Conservation (phyloP, 2,888 invertebrate genomes). For the Drosophila trichaetosa region DNA sequence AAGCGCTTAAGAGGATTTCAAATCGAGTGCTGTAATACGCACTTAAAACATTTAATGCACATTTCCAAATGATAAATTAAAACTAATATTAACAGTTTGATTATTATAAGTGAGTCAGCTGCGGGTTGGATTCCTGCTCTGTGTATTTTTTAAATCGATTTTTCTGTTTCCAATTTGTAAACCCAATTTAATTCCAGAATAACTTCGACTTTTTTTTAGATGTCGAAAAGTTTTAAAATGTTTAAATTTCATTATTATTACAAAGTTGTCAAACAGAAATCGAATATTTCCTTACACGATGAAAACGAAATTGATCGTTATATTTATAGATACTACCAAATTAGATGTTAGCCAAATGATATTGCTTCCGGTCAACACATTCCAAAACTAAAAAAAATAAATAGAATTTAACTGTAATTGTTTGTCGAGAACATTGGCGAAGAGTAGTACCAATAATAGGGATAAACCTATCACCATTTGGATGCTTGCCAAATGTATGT, state of each 20-base stretch:
- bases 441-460: conserved; percentile 19
- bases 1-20: conserved; percentile 68
- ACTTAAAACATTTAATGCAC: conserved; percentile 23
- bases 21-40: conserved; percentile 23
- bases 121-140: not conserved
- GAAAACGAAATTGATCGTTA: conserved; percentile 20
- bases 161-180: not conserved
- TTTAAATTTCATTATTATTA: not conserved
- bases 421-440: conserved; percentile 20
- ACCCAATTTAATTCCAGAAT: not conserved
- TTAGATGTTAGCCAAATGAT: not conserved
- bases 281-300: conserved; percentile 21
- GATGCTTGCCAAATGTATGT: conserved; percentile 49
- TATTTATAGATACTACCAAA: conserved; percentile 3
- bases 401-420: conserved; percentile 14
- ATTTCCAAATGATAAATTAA: not conserved
- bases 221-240: not conserved
- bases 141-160: not conserved
- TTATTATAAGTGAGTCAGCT: not conserved
- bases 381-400: not conserved
- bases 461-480: conserved; percentile 42
- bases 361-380: conserved; percentile 14
- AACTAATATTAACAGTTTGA: not conserved
- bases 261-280: not conserved
- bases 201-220: not conserved